phyloP scores from a whole-genome alignment of 2,113 vertebrate genomes.

The Sardina pilchardus region DNA sequence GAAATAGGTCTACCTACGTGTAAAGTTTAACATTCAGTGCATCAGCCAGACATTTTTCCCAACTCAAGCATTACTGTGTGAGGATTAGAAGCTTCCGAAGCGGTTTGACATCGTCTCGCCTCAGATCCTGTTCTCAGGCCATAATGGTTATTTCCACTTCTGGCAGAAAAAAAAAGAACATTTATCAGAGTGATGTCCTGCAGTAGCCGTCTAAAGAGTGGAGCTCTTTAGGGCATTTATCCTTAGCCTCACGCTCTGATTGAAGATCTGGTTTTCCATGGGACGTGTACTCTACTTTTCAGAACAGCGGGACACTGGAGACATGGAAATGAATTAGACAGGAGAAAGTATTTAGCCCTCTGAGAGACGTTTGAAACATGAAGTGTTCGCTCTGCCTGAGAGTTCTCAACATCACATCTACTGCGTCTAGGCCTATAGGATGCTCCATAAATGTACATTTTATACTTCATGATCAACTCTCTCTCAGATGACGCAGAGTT shows the following conservation, averaged over 20 bases:
- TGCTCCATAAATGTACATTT: neutral
- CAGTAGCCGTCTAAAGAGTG: neutral
- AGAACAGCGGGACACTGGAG: neutral
- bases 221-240: constrained; percentile 17
- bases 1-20: neutral
- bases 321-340: neutral
- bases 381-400: neutral
- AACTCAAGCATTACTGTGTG: neutral
- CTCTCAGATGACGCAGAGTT: neutral
- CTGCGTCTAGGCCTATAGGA: neutral
- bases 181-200: constrained; percentile 27
- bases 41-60: neutral
- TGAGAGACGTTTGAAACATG: neutral
- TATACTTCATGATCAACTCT: neutral
- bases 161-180: constrained; percentile 29
- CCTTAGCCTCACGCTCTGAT: neutral
- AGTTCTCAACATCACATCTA: neutral
- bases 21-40: neutral
- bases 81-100: neutral
- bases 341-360: neutral
- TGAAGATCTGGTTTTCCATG: neutral
- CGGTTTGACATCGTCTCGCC: constrained; percentile 23
- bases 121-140: constrained; percentile 22
- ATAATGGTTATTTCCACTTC: constrained; percentile 35
- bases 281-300: constrained; percentile 11